Evolutionary conservation across 2,888 invertebrate genomes (phyloP).

Genomic region (Chrysolina oricalcia): DNA sequence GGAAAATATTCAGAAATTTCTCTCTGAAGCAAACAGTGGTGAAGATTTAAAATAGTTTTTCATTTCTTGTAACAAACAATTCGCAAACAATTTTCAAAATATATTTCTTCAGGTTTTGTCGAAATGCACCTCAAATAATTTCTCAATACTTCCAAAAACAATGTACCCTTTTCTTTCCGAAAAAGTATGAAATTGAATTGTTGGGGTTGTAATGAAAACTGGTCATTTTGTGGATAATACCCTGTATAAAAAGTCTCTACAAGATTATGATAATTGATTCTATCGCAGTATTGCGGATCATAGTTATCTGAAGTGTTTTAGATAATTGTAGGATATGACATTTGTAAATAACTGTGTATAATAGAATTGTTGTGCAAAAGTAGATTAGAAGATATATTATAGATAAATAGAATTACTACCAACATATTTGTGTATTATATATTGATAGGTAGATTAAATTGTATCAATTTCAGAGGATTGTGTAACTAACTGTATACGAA

Average conservation of each 20-base stretch:
- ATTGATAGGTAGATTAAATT: conserved; percentile 29
- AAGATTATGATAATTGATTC: neutral
- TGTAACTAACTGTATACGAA: conserved; percentile 47
- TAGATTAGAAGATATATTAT: conserved; percentile 39
- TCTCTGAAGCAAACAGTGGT: too few species aligned
- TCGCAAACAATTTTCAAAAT: too few species aligned
- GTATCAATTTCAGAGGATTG: conserved; percentile 37
- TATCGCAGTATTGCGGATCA: neutral
- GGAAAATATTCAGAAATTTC: too few species aligned
- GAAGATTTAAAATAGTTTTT: too few species aligned
- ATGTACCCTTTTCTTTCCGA: neutral
- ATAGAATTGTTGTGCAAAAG: conserved; percentile 43
- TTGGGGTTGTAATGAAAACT: neutral
- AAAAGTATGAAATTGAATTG: neutral
- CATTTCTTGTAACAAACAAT: too few species aligned
- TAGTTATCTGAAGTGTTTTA: neutral
- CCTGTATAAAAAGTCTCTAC: neutral
- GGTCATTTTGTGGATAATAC: neutral
- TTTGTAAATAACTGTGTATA: conserved; percentile 52
- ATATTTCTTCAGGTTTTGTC: too few species aligned
- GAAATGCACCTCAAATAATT: too few species aligned
- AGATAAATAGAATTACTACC: conserved; percentile 31
- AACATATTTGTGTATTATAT: conserved; percentile 32
- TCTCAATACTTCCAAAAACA: too few species aligned
- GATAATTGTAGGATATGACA: conserved; percentile 16